These are phyloP conservation scores for Drosophila emarginata DNA, from an alignment of 2,888 invertebrate species.

Conservation along the genomic window DNA sequence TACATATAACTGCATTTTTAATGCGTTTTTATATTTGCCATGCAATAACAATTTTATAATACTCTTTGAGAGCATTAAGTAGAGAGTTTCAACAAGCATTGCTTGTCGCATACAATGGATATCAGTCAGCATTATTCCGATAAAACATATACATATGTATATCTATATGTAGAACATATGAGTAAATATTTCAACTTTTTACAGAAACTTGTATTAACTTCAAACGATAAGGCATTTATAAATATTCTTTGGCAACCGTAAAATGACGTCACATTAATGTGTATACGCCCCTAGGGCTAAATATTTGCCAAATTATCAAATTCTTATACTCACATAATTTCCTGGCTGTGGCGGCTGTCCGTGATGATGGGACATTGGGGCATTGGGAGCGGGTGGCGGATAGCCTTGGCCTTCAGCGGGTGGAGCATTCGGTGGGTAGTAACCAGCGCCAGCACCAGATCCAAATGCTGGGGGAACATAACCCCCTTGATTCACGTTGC, in stretches of 20 bases:
- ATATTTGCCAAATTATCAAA: background rate
- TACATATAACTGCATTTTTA: no score
- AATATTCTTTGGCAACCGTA: background rate
- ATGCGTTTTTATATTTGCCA: no score
- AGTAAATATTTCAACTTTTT: no score
- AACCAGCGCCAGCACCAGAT: constrained; percentile 67
- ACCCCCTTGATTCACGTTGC: constrained; percentile 79
- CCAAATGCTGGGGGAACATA: constrained; percentile 76
- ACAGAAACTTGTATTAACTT: background rate
- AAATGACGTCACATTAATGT: constrained; percentile 30
- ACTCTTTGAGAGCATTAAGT: no score
- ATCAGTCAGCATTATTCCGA: no score
- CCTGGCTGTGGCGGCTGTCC: constrained; percentile 47
- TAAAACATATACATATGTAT: no score
- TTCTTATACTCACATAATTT: constrained; percentile 69
- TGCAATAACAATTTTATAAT: no score
- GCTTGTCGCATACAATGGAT: no score
- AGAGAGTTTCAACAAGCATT: no score
- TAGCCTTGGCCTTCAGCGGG: constrained; percentile 61
- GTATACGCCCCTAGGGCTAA: background rate
- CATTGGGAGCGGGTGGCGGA: constrained; percentile 21
- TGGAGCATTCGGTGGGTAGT: constrained; percentile 67
- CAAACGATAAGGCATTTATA: background rate
- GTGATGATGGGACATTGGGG: constrained; percentile 33
- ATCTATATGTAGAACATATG: no score